A percentile compares a stretch with the other conserved stretches of the same genome.
These are phyloP conservation scores for Drosophila nebulosa DNA, from an alignment of 1,140 invertebrate genomes.

Conservation along the genomic window DNA sequence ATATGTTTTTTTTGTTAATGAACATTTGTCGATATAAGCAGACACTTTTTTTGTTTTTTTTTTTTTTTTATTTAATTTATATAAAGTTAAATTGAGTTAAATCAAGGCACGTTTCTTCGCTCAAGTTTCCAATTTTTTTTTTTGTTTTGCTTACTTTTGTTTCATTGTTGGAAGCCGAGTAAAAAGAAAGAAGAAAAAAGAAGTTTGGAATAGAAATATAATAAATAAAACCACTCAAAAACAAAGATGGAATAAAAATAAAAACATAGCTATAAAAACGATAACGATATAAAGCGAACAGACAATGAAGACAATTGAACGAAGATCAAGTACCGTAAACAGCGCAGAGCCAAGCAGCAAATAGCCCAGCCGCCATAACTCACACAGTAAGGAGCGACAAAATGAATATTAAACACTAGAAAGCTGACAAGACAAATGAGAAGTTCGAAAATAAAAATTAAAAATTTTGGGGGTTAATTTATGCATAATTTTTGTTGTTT, in stretches of 20 bases:
- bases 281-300: conserved; percentile 65
- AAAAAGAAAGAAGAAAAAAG: conserved; percentile 1
- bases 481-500: conserved; percentile 3
- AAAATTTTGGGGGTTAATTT: conserved; percentile 53
- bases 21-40: background rate
- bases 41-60: background rate
- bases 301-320: conserved; percentile 31
- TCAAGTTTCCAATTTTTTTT: background rate
- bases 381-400: conserved; percentile 37
- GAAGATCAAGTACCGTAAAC: conserved; percentile 35
- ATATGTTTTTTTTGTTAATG: background rate
- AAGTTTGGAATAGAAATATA: conserved; percentile 12
- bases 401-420: conserved; percentile 17
- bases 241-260: conserved; percentile 18
- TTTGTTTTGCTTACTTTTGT: background rate
- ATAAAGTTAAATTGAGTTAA: background rate
- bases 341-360: conserved; percentile 43
- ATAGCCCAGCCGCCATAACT: conserved; percentile 53
- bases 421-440: background rate
- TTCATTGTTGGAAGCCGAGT: background rate
- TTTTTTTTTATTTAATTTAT: background rate
- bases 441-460: conserved; percentile 14
- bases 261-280: conserved; percentile 30
- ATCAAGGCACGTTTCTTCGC: background rate
- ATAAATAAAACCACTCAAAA: conserved; percentile 43